phyloP scores from a whole-genome alignment of 2,113 vertebrate species.

The rabbit (Oryctolagus cuniculus) region mOryCun1.1 NC_091435.1:83077001-83077500 shows the following conservation, averaged over 20 bases:
- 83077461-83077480: conserved; percentile 27
- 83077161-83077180: conserved; percentile 14
- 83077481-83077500: conserved; percentile 13
- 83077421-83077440: neutral
- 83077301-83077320: conserved; percentile 50
- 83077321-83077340: neutral
- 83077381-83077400: neutral
- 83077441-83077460: neutral
- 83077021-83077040: conserved; percentile 92
- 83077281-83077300: conserved; percentile 52
- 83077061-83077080: conserved; percentile 98
- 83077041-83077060: conserved; percentile 96
- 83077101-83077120: conserved; percentile 67
- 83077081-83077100: conserved; percentile 97
- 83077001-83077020: conserved; percentile 99
- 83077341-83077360: conserved; percentile 15
- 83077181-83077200: conserved; percentile 32
- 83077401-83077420: conserved; percentile 36
- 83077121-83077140: neutral
- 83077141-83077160: neutral
- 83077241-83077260: conserved; percentile 1
- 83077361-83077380: conserved; percentile 8
- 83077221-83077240: neutral
- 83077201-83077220: conserved; percentile 51
- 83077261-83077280: conserved; percentile 64